phyloP scores from a whole-genome alignment of 2,888 invertebrate genomes.

The Podotricha telesiphe region DNA sequence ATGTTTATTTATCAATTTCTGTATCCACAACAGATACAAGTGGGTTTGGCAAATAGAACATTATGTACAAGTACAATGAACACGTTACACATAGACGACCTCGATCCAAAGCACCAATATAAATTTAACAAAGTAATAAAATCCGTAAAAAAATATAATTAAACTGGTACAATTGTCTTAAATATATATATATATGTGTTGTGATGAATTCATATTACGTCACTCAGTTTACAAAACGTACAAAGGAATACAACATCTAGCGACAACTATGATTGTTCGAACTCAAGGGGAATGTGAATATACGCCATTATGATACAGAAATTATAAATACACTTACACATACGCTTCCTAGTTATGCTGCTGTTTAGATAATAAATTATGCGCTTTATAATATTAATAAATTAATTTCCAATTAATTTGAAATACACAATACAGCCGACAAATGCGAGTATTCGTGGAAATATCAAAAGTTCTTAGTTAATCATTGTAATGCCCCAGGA shows the following conservation, averaged over 20 bases:
- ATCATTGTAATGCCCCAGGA: background rate
- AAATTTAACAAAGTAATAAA: constrained; percentile 39
- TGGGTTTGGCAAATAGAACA: constrained; percentile 62
- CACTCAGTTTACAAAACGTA: constrained; percentile 48
- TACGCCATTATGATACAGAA: constrained; percentile 79
- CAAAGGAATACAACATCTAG: constrained; percentile 53
- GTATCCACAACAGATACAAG: constrained; percentile 81
- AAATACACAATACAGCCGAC: constrained; percentile 36
- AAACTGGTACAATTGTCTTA: constrained; percentile 40
- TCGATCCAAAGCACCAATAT: constrained; percentile 34
- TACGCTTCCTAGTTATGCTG: constrained; percentile 66
- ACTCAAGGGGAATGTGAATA: constrained; percentile 68
- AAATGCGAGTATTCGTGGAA: constrained; percentile 58
- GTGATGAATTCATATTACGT: constrained; percentile 50
- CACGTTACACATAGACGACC: constrained; percentile 30
- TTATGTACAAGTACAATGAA: constrained; percentile 47
- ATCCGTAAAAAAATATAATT: constrained; percentile 41
- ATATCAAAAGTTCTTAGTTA: constrained; percentile 16
- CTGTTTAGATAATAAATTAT: constrained; percentile 73
- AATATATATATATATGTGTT: constrained; percentile 46
- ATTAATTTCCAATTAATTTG: constrained; percentile 52
- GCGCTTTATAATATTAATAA: constrained; percentile 52
- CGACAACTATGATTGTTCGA: constrained; percentile 66
- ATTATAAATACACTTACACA: constrained; percentile 73
- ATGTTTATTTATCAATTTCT: constrained; percentile 82